Evolutionary conservation across 2,113 vertebrate genomes (phyloP), one percentile per base, ranked within the genome.

Genomic region (Elachura formosa): DNA sequence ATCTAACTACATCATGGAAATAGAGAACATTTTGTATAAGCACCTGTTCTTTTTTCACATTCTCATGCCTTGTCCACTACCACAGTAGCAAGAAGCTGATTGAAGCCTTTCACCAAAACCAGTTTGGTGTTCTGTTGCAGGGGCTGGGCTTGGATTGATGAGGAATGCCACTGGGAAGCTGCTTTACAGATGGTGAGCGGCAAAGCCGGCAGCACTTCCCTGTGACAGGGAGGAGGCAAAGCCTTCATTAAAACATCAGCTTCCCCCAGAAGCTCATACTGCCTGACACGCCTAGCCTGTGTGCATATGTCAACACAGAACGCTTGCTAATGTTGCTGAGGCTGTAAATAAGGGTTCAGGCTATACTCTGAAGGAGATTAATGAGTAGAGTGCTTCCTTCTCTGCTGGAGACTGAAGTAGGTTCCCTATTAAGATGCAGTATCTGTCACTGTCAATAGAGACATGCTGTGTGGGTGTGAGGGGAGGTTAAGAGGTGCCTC

Each of bases 401-500:
- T 74, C 94, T 93, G 94, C 82, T 96, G 96, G 96, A 94, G 71
- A 63, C 94, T 91, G 91, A 56, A 95, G 89, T 80, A 90, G 84
- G 94, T 90, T 96, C 87, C 94, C 90, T 93, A 96, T 96, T 97
- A 97, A 96, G 93, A 96, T 95, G 94, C 87, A 87, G 84, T 95
- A 95, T 93, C 94, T 97, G 96, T 97, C 95, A 96, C 75, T 95
- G 96, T 93, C 95, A 95, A 96, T 93, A 96, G 91, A 97, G 87
- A 96, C 87, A 76, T 67, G 91, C 91, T 95, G 95, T 83, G 78
- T 96, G 89, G 93, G 93, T 96, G 94, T 89, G 89, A 96, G 67
- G 24, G 51, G 84, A 96, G 84, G 93, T 81, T 94, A 95, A 96
- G 89, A 96, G 77, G 67, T 95, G 84, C 87, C 84, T 85, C 87